Base-by-base conservation (phyloP, 2,113 vertebrate species). In the Psammodynastes pulverulentus region DNA sequence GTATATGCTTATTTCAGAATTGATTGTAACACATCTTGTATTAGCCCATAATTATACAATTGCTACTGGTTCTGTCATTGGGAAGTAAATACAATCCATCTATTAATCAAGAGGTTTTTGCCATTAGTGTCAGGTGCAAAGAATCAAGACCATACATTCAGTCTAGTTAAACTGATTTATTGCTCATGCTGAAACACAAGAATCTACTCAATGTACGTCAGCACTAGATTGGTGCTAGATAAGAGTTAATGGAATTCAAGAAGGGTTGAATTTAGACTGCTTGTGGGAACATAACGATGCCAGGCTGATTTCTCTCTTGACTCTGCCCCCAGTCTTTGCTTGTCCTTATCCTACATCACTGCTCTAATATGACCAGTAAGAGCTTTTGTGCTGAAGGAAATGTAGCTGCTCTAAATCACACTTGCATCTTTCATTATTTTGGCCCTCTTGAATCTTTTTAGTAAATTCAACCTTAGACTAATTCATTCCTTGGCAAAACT, bases 391-490 rank as follows among this genome's bases (percentile, higher is more conserved):
- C 46, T 34, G 43, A 13, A 51, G 29, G 43, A 24, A 56, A 48
- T 84, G 5, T 49, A 45, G 91, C 56, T 34, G 12, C n/a, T 56
- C 29, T 43, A 24, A 67, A 52, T 45, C 24, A 62, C 43, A 34
- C 43, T 85, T 58, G 19, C 3, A 26, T 1, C 45, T 79, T 72
- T 48, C 84, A 91, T 21, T 26, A n/a, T 26, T 84, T 88, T 54
- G 67, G 49, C 62, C 87, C 88, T 21, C 62, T 88, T 92, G 62
- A 92, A 84, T 21, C 13, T 48, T 52, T 87, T 89, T 88, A 84
- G 62, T 52, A 79, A 21, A 24, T 29, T 21, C n/a, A 34, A 51
- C 10, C 21, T 45, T 89, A n/a, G 26, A n/a, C 23, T 89, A 84
- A 89, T 56, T 43, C 10, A 23, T 6, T 58, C 84, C 67, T 89